phyloP scores from a whole-genome alignment of 1,140 invertebrate species.

The Brachionus plicatilis region DNA sequence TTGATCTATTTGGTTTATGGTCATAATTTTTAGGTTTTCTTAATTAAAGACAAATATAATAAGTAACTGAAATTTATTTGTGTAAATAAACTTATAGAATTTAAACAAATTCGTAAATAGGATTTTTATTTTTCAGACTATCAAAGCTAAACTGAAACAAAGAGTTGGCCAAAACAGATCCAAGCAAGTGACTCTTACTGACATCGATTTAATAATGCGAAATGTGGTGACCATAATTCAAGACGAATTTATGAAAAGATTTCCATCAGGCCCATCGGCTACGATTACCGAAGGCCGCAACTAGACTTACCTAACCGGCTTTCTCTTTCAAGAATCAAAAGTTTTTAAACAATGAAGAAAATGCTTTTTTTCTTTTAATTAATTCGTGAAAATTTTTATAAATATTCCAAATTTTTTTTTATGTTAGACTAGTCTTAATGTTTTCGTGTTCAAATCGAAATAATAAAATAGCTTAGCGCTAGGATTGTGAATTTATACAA shows the following conservation, averaged over 20 bases:
- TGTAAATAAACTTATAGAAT: not conserved
- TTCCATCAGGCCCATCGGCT: slow-evolving; percentile 21
- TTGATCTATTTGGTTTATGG: not conserved
- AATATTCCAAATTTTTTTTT: slow-evolving; percentile 13
- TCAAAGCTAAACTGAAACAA: slow-evolving; percentile 32
- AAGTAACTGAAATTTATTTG: not conserved
- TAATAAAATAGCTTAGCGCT: not conserved
- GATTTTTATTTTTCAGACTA: slow-evolving; percentile 20
- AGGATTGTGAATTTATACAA: not conserved
- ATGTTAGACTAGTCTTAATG: slow-evolving; percentile 18
- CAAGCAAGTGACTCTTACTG: slow-evolving; percentile 10
- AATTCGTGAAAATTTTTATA: not conserved
- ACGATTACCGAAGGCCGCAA: not conserved
- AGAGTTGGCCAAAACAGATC: slow-evolving; percentile 36
- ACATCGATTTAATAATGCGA: slow-evolving; percentile 37
- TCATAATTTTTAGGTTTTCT: not conserved
- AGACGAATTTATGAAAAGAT: slow-evolving; percentile 40
- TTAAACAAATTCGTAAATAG: not conserved
- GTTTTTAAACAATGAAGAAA: not conserved
- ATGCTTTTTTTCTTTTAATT: not conserved
- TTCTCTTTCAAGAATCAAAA: not conserved
- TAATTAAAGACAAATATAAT: not conserved
- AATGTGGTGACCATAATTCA: slow-evolving; percentile 39
- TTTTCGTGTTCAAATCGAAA: not conserved
- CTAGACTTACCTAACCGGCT: not conserved